These are phyloP conservation scores for Nomada goodeniana DNA, from an alignment of 2,888 invertebrate species.

Conservation along the genomic window DNA sequence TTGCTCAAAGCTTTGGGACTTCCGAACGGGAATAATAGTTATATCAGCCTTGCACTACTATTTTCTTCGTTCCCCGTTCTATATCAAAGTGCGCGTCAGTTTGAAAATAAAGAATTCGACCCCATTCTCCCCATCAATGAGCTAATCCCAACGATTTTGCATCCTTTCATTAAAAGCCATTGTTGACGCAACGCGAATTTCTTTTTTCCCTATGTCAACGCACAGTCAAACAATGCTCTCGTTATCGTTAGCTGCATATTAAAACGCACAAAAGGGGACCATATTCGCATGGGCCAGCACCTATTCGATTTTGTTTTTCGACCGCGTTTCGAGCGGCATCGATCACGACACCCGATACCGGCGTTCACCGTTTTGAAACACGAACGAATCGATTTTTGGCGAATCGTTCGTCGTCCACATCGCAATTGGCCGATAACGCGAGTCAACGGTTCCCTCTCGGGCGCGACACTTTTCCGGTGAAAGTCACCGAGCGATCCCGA, in stretches of 20 bases:
- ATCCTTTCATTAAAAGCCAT: background rate
- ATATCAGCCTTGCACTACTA: no score
- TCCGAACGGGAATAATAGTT: no score
- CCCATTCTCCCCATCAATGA: background rate
- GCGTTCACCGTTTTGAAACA: conserved; percentile 12
- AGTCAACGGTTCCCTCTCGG: conserved; percentile 2
- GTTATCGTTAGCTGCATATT: conserved; percentile 10
- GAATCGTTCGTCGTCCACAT: conserved; percentile 11
- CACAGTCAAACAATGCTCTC: background rate
- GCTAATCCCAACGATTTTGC: background rate
- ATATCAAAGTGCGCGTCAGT: no score
- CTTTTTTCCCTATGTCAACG: background rate
- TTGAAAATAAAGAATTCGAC: no score
- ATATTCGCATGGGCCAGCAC: background rate
- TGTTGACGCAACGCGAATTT: background rate
- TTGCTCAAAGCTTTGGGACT: no score
- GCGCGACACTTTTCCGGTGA: background rate
- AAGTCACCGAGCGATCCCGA: background rate
- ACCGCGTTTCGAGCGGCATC: background rate
- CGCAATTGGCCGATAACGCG: conserved; percentile 7
- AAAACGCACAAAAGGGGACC: background rate
- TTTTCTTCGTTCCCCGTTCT: no score
- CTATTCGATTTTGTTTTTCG: conserved; percentile 15
- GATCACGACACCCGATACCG: conserved; percentile 10
- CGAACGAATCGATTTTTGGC: conserved; percentile 26